Evolutionary conservation across 2,113 vertebrate species (phyloP), one percentile per base, ranked within the genome.

Genomic region (Stictonetta naevosa): DNA sequence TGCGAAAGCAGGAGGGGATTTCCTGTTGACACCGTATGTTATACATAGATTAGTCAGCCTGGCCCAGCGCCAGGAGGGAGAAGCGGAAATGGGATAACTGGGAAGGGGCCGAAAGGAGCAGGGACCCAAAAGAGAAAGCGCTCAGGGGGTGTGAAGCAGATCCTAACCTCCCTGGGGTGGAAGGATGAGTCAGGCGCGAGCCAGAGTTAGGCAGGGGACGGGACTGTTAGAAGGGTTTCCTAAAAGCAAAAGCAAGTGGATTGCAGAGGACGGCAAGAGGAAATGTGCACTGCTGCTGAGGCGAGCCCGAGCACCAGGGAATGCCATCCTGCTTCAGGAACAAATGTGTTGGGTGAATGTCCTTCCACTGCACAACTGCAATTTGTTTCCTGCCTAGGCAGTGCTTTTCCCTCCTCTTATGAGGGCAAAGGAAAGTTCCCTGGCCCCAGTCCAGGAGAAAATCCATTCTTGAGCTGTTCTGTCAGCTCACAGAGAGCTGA

Each of bases 11-110:
- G 85, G 44, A 68, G 64, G 79, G 90, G 96, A 90, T 96, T 96
- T 97, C 96, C 94, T 96, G 93, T 94, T 95, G 96, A 93, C 94
- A 92, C 83, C 8, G 29, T 96, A 87, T 89, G 95, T 92, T 93
- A 97, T 86, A 81, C 94, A 93, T 86, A 88, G 95, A 96, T 90
- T 88, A 90, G 88, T 66, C 82, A 90, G 69, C 67, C 88, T 67
- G 95, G 92, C 86, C 72, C 83, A 7, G 2, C 0, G 64, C 95
- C 90, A 53, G 0, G 7, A 81, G 89, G 92, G 87, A 93, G 90
- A 53, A 64, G 81, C 0, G 68, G 91, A 89, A 96, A 92, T 0
- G 31, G 93, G 91, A 40, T 69, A 88, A 88, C 79, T 36, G 52
- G 63, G 79, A 93, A 84, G 48, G 84, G 83, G 86, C 75, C 1